These are phyloP conservation scores for Athrips mouffetella DNA, from an alignment of 2,888 invertebrate genomes.

Conservation along the genomic window DNA sequence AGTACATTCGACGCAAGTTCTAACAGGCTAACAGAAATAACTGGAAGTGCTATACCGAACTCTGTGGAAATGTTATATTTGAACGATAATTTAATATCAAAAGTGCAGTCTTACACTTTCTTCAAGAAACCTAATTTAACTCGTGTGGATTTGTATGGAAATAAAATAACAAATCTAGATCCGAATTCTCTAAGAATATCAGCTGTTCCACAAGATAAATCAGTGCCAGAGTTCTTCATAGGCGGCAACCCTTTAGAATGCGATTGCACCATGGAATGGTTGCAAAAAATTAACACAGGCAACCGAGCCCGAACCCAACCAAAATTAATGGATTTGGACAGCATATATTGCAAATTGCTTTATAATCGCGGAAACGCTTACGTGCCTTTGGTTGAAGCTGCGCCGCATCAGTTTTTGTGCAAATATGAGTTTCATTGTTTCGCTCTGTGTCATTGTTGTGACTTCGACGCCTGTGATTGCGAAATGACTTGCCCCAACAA, in stretches of 20 bases:
- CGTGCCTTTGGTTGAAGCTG: slow-evolving; percentile 87
- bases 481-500: slow-evolving; percentile 93
- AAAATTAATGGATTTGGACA: slow-evolving; percentile 88
- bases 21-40: slow-evolving; percentile 88
- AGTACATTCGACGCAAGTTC: slow-evolving; percentile 90
- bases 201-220: slow-evolving; percentile 83
- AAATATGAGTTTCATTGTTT: slow-evolving; percentile 92
- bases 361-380: slow-evolving; percentile 86
- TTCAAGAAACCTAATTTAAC: slow-evolving; percentile 92
- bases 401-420: slow-evolving; percentile 90
- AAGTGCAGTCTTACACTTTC: slow-evolving; percentile 91
- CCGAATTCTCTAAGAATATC: slow-evolving; percentile 87
- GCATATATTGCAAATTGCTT: slow-evolving; percentile 88
- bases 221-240: slow-evolving; percentile 89
- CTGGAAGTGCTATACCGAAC: slow-evolving; percentile 89
- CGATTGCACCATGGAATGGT: slow-evolving; percentile 95
- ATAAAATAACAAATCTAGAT: slow-evolving; percentile 86
- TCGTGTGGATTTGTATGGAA: slow-evolving; percentile 88
- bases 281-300: slow-evolving; percentile 87
- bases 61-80: slow-evolving; percentile 88
- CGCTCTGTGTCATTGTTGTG: slow-evolving; percentile 92
- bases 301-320: slow-evolving; percentile 88
- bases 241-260: slow-evolving; percentile 92
- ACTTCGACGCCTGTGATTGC: slow-evolving; percentile 94
- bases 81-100: slow-evolving; percentile 88